phyloP scores from a whole-genome alignment of 1,140 invertebrate genomes.

The Dendrolimus kikuchii region DNA sequence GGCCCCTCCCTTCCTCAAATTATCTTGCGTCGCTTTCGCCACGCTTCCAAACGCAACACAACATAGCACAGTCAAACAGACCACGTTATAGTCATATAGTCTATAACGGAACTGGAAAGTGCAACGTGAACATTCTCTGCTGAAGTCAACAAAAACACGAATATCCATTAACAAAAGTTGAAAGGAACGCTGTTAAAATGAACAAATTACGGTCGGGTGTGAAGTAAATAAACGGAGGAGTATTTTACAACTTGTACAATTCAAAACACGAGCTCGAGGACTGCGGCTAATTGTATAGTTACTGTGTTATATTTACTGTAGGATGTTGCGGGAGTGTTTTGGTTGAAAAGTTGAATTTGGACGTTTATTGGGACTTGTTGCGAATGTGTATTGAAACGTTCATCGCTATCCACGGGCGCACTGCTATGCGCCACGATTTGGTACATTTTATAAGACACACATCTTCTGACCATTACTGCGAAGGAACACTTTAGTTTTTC shows the following conservation, averaged over 20 bases:
- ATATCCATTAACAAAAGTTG: constrained; percentile 4
- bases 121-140: constrained; percentile 16
- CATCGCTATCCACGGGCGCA: constrained; percentile 69
- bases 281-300: constrained; percentile 53
- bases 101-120: constrained; percentile 3
- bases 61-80: constrained; percentile 13
- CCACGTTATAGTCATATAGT: constrained; percentile 13
- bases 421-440: constrained; percentile 71
- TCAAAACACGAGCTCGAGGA: constrained; percentile 21
- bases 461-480: constrained; percentile 71
- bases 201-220: constrained; percentile 62
- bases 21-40: constrained; percentile 45
- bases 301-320: constrained; percentile 54
- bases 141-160: constrained; percentile 5
- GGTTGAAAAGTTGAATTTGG: constrained; percentile 52
- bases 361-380: constrained; percentile 59
- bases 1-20: constrained; percentile 25
- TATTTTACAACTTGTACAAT: constrained; percentile 1
- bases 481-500: constrained; percentile 63
- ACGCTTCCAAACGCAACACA: constrained; percentile 18
- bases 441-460: constrained; percentile 71
- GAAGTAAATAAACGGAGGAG: constrained; percentile 40
- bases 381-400: constrained; percentile 72
- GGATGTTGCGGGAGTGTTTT: constrained; percentile 64
- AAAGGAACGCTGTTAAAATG: constrained; percentile 38